Evolutionary conservation across 2,888 invertebrate genomes (phyloP).

Genomic region (Caenorhabditis panamensis): DNA sequence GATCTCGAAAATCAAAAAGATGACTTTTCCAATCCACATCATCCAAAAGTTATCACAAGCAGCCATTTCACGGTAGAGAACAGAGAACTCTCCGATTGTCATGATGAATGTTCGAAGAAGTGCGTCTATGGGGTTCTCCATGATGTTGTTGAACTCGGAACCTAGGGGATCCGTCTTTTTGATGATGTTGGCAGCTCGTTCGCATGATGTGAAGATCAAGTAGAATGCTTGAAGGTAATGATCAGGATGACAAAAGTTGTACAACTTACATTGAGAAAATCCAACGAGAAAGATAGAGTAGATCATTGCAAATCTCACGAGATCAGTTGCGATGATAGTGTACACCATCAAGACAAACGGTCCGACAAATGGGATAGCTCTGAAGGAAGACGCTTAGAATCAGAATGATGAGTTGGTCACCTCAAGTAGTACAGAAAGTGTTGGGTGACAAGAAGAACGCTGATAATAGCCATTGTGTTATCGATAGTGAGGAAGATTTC

Average conservation of each 20-base stretch:
- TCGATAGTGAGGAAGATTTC: constrained; percentile 66
- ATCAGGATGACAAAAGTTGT: neutral
- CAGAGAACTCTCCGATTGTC: constrained; percentile 87
- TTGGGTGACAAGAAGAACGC: constrained; percentile 67
- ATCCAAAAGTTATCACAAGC: constrained; percentile 67
- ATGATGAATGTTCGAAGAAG: constrained; percentile 95
- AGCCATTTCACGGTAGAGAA: constrained; percentile 70
- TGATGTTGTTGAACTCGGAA: constrained; percentile 52
- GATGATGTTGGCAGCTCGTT: constrained; percentile 56
- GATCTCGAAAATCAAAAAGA: constrained; percentile 94
- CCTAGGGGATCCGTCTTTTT: constrained; percentile 20
- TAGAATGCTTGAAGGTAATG: constrained; percentile 85
- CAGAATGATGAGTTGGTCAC: neutral
- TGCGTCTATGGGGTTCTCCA: constrained; percentile 67
- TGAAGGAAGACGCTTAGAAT: constrained; percentile 27
- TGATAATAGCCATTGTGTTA: constrained; percentile 67
- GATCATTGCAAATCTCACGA: constrained; percentile 91
- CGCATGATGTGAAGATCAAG: constrained; percentile 90
- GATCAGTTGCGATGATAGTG: constrained; percentile 87
- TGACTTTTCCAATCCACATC: constrained; percentile 68
- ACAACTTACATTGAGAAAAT: constrained; percentile 88
- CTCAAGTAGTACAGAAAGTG: constrained; percentile 71
- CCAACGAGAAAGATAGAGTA: constrained; percentile 97
- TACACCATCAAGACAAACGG: constrained; percentile 99
- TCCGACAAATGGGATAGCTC: constrained; percentile 86